These are phyloP conservation scores for Origma solitaria DNA, from an alignment of 2,113 vertebrate species.

Conservation along the genomic window DNA sequence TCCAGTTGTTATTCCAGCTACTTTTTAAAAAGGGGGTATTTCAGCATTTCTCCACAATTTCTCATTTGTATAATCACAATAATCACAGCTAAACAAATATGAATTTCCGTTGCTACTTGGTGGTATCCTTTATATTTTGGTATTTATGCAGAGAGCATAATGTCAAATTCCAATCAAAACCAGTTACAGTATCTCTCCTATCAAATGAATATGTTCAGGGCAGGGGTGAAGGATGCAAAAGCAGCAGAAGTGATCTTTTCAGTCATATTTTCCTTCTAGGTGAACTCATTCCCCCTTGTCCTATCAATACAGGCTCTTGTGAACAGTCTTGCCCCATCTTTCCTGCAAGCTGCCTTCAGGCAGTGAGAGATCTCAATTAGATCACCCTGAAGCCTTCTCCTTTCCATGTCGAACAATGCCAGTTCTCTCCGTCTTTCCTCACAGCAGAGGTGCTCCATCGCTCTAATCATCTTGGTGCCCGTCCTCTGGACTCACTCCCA, in stretches of 20 bases:
- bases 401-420: neutral
- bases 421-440: neutral
- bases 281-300: neutral
- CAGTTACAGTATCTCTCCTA: neutral
- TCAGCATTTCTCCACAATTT: neutral
- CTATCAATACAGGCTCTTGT: too few species aligned
- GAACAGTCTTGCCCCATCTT: neutral
- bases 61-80: neutral
- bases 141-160: neutral
- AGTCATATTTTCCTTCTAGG: neutral
- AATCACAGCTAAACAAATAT: neutral
- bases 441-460: neutral
- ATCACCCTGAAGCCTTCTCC: neutral
- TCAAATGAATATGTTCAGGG: neutral
- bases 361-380: neutral
- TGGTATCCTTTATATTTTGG: neutral
- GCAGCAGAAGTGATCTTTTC: neutral
- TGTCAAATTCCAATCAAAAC: neutral
- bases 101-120: neutral
- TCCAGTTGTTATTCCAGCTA: neutral
- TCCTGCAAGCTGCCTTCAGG: neutral
- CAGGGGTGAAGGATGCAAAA: neutral
- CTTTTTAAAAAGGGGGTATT: neutral
- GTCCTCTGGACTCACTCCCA: neutral
- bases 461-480: neutral